Evolutionary conservation across 92 coral and sea anemone genomes (phyloP).

Genomic region (Phenganax stokvisi): DNA sequence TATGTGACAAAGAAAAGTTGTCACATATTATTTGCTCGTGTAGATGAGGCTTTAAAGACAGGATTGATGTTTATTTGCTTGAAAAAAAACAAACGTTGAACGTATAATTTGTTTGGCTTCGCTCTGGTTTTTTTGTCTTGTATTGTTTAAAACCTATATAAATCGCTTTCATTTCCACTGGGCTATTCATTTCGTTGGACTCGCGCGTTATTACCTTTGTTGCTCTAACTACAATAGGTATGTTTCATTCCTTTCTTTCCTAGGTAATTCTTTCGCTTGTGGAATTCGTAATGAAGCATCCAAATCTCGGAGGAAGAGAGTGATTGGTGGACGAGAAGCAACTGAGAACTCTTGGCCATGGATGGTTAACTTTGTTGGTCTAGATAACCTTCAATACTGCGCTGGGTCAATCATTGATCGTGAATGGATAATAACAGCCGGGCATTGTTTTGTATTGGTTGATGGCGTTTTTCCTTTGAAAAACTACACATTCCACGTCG

Average conservation of each 20-base stretch:
- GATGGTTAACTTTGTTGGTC: conserved; percentile 40
- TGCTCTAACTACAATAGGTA: background rate
- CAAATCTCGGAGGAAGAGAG: conserved; percentile 38
- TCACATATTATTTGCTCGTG: no score
- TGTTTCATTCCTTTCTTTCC: no score
- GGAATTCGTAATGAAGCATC: conserved; percentile 19
- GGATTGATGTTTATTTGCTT: background rate
- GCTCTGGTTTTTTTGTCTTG: no score
- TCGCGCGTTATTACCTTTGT: background rate
- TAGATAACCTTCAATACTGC: conserved; percentile 55
- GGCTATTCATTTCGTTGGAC: no score
- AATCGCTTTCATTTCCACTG: no score
- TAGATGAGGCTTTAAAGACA: background rate
- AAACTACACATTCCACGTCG: conserved; percentile 43
- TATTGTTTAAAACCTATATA: no score
- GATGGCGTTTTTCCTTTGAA: conserved; percentile 20
- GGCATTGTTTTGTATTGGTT: conserved; percentile 52
- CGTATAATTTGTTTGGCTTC: no score
- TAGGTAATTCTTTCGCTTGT: background rate
- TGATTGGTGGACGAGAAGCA: conserved; percentile 41
- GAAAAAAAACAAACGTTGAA: no score
- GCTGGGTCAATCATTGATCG: conserved; percentile 70
- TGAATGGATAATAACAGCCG: conserved; percentile 69
- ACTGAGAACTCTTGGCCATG: conserved; percentile 44
- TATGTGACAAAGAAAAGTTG: no score